Percentiles rank a stretch among this genome's conserved stretches.
Evolutionary conservation across 2,888 invertebrate genomes (phyloP).

Genomic region (Ariolimax columbianus): DNA sequence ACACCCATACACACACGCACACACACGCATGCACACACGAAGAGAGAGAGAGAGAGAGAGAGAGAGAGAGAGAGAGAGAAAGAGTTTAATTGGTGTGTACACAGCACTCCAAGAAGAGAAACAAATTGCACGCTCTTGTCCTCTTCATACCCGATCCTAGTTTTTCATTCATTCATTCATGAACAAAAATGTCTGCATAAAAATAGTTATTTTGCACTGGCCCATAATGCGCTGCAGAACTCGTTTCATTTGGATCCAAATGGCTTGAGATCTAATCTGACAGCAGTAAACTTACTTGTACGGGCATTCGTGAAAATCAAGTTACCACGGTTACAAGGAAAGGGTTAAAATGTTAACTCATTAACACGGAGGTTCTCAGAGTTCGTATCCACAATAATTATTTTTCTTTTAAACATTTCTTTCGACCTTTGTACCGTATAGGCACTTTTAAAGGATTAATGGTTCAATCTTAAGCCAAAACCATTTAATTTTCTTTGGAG

Average conservation of each 20-base stretch:
- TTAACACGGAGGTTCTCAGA: background rate
- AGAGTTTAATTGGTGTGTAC: slow-evolving; percentile 14
- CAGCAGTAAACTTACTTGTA: background rate
- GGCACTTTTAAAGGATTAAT: no score
- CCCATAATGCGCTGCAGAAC: slow-evolving; percentile 5
- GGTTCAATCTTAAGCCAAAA: no score
- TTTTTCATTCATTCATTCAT: slow-evolving; percentile 18
- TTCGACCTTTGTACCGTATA: no score
- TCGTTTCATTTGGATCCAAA: slow-evolving; percentile 4
- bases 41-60: no score
- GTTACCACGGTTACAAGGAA: slow-evolving; percentile 2
- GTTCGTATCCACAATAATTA: background rate
- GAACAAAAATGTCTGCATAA: slow-evolving; percentile 8
- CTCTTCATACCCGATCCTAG: background rate
- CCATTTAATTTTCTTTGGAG: no score
- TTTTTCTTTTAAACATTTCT: no score
- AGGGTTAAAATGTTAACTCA: background rate
- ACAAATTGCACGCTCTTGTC: slow-evolving; percentile 21
- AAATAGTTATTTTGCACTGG: slow-evolving; percentile 1
- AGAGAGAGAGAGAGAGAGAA: no score
- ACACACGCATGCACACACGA: no score
- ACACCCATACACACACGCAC: no score
- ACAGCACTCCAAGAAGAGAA: slow-evolving; percentile 6
- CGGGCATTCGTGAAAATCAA: background rate
- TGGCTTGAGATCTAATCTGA: background rate